These are phyloP conservation scores for Dendrolimus pini DNA, from an alignment of 2,888 invertebrate species.

Conservation along the genomic window DNA sequence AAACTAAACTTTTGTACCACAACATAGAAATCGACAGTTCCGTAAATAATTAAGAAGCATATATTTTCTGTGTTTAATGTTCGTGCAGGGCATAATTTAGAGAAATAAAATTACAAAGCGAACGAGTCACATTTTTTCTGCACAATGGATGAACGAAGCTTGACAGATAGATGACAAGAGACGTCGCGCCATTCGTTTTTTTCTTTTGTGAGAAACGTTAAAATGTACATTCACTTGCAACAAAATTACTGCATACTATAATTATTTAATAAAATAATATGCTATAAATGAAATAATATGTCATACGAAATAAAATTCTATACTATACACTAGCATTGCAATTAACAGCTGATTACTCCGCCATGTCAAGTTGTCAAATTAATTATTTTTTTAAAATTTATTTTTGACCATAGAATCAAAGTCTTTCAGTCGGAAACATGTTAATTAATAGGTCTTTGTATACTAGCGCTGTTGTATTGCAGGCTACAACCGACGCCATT, in stretches of 20 bases:
- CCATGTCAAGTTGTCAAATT: slow-evolving; percentile 43
- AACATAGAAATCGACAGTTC: slow-evolving; percentile 27
- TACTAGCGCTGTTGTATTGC: too few species aligned
- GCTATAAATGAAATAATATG: slow-evolving; percentile 25
- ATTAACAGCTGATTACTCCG: slow-evolving; percentile 74
- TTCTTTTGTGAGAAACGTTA: slow-evolving; percentile 21
- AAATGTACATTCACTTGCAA: slow-evolving; percentile 11
- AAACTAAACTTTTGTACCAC: slow-evolving; percentile 11
- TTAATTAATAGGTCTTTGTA: too few species aligned
- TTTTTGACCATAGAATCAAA: too few species aligned
- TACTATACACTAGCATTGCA: slow-evolving; percentile 57
- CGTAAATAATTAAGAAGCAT: slow-evolving; percentile 35
- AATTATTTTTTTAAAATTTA: too few species aligned
- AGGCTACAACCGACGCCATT: too few species aligned
- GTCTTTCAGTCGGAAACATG: too few species aligned
- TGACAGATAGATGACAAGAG: slow-evolving; percentile 69
- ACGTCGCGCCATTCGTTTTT: slow-evolving; percentile 68
- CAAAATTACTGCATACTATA: not conserved
- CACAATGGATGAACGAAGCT: slow-evolving; percentile 68
- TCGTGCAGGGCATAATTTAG: slow-evolving; percentile 48
- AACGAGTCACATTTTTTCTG: slow-evolving; percentile 72
- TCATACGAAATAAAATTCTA: slow-evolving; percentile 26
- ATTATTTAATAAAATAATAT: slow-evolving; percentile 22
- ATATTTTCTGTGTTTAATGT: slow-evolving; percentile 41
- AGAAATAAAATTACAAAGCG: slow-evolving; percentile 61